Evolutionary conservation across 2,888 invertebrate species (phyloP).

Genomic region (Nomada fucata): DNA sequence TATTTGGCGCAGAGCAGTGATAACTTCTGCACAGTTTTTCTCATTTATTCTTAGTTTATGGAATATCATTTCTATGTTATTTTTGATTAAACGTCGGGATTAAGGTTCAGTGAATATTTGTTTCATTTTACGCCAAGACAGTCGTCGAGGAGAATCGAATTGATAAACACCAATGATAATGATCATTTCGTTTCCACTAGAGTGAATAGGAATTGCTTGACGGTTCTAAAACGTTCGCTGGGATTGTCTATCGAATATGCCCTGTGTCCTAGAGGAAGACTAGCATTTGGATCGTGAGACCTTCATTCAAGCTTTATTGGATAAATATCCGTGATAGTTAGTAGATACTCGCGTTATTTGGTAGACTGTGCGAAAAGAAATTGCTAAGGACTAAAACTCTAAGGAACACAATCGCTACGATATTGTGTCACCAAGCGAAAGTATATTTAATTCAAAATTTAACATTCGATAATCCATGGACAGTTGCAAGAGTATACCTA

Average conservation of each 20-base stretch:
- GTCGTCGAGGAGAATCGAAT: neutral
- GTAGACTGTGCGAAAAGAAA: constrained; percentile 45
- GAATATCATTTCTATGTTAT: neutral
- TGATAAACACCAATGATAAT: neutral
- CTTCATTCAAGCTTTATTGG: constrained; percentile 16
- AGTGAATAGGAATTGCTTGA: neutral
- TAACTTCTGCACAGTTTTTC: neutral
- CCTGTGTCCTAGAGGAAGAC: constrained; percentile 18
- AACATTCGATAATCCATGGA: constrained; percentile 27
- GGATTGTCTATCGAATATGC: neutral
- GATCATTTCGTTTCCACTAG: neutral
- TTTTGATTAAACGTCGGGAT: too few species aligned
- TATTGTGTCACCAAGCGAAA: constrained; percentile 42
- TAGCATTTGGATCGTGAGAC: constrained; percentile 32
- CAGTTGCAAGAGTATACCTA: constrained; percentile 2
- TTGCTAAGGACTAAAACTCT: constrained; percentile 52
- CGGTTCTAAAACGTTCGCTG: neutral
- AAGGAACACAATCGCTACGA: constrained; percentile 45
- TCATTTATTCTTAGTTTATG: neutral
- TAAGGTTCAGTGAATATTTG: too few species aligned
- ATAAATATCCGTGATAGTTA: constrained; percentile 21
- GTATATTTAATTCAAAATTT: constrained; percentile 13
- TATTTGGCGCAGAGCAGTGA: neutral
- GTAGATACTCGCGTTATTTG: constrained; percentile 7
- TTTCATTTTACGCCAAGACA: neutral